Evolutionary conservation across 2,888 invertebrate species (phyloP).

Genomic region (Tetheella fluctuosa): DNA sequence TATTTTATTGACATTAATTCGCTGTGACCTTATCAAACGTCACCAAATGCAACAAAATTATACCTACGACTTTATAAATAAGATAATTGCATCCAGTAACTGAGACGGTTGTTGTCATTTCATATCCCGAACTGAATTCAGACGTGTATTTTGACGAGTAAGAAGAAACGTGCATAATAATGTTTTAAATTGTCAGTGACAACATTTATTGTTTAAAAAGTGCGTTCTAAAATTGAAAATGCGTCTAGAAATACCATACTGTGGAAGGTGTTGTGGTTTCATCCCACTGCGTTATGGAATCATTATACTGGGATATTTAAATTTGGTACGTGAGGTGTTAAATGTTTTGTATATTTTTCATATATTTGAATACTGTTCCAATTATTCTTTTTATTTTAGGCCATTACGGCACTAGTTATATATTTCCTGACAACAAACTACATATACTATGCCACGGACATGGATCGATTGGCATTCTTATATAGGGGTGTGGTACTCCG

Average conservation of each 20-base stretch:
- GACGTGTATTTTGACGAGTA: neutral
- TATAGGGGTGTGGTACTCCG: neutral
- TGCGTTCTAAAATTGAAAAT: conserved; percentile 20
- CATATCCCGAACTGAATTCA: neutral
- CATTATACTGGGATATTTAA: conserved; percentile 29
- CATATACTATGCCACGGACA: neutral
- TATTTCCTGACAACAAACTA: neutral
- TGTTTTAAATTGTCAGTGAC: neutral
- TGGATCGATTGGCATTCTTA: neutral
- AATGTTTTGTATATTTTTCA: no score
- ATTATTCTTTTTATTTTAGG: neutral
- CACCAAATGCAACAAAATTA: neutral
- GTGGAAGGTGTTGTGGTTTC: conserved; percentile 39
- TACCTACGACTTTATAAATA: neutral
- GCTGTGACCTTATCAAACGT: neutral
- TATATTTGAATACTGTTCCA: no score
- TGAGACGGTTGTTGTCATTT: neutral
- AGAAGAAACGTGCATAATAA: neutral
- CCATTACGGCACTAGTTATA: neutral
- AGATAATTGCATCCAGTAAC: neutral
- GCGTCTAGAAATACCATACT: conserved; percentile 43
- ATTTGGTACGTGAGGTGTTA: neutral
- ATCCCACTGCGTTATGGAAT: conserved; percentile 42
- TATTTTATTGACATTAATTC: neutral
- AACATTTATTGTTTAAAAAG: neutral